These are phyloP conservation scores for Dichetophora obliterata DNA, from an alignment of 2,888 invertebrate genomes.

Conservation along the genomic window DNA sequence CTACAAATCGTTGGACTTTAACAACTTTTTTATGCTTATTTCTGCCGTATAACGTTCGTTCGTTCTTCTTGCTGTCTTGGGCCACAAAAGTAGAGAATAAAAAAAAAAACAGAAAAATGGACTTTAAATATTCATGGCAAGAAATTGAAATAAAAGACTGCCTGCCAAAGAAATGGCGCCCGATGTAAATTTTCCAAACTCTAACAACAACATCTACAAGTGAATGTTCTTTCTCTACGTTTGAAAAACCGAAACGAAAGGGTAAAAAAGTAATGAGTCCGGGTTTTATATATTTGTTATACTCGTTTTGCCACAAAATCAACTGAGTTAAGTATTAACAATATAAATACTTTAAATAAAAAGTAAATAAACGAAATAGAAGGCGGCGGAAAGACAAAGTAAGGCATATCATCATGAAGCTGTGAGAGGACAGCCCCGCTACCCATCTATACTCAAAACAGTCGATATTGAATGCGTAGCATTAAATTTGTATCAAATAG, in stretches of 20 bases:
- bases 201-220: not conserved
- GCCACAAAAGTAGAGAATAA: not conserved
- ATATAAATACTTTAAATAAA: conserved; percentile 23
- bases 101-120: conserved; percentile 3
- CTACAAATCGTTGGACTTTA: conserved; percentile 54
- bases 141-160: conserved; percentile 63
- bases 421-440: too few relatives aligned
- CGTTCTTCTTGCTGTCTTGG: not conserved
- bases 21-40: conserved; percentile 24
- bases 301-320: not conserved
- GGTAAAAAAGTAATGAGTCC: not conserved
- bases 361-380: not conserved
- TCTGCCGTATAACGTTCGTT: not conserved
- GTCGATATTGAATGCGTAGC: not conserved
- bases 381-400: not conserved
- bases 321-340: not conserved
- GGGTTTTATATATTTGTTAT: not conserved
- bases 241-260: not conserved
- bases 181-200: conserved; percentile 4
- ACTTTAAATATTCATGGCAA: conserved; percentile 63
- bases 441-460: too few relatives aligned
- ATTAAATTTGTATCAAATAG: not conserved
- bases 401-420: not conserved
- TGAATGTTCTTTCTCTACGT: not conserved
- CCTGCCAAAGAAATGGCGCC: conserved; percentile 12